phyloP scores from a whole-genome alignment of 2,888 invertebrate genomes.

The Melipona beecheii region DNA sequence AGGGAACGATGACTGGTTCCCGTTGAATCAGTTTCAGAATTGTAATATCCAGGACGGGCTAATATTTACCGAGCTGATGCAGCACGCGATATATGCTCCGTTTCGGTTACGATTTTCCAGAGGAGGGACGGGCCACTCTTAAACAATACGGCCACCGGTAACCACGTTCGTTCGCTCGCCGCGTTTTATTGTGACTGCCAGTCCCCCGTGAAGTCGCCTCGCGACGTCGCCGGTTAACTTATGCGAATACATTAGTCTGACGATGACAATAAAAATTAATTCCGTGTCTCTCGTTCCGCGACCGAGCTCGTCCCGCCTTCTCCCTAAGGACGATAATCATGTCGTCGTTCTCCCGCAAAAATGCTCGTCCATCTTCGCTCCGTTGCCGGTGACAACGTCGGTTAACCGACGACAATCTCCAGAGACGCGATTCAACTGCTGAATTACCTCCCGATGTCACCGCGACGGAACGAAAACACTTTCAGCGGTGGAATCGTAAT shows the following conservation, averaged over 20 bases:
- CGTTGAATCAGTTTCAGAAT: conserved; percentile 44
- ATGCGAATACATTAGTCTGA: conserved; percentile 43
- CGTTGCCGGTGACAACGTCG: conserved; percentile 14
- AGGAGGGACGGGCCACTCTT: conserved; percentile 16
- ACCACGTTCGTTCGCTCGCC: conserved; percentile 10
- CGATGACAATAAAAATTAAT: conserved; percentile 62
- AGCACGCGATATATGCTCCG: conserved; percentile 23
- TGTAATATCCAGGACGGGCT: conserved; percentile 42
- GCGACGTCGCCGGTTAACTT: conserved; percentile 32
- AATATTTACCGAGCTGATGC: conserved; percentile 46
- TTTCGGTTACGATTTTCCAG: conserved; percentile 16
- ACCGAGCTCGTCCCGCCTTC: conserved; percentile 1
- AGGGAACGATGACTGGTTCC: neutral
- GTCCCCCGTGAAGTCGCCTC: conserved; percentile 44
- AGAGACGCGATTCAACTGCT: neutral
- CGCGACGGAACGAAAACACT: neutral
- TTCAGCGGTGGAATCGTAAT: neutral
- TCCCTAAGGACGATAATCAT: conserved; percentile 56
- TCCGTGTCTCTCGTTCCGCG: conserved; percentile 25
- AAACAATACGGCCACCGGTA: conserved; percentile 45
- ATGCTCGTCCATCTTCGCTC: conserved; percentile 50
- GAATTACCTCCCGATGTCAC: conserved; percentile 16
- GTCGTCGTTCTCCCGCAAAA: conserved; percentile 57
- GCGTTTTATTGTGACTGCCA: conserved; percentile 54
- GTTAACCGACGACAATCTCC: conserved; percentile 20